Percentiles rank a stretch among this genome's conserved stretches.
phyloP scores from a whole-genome alignment of 2,797 vertebrate genomes.

The Hyperoplus lanceolatus region DNA sequence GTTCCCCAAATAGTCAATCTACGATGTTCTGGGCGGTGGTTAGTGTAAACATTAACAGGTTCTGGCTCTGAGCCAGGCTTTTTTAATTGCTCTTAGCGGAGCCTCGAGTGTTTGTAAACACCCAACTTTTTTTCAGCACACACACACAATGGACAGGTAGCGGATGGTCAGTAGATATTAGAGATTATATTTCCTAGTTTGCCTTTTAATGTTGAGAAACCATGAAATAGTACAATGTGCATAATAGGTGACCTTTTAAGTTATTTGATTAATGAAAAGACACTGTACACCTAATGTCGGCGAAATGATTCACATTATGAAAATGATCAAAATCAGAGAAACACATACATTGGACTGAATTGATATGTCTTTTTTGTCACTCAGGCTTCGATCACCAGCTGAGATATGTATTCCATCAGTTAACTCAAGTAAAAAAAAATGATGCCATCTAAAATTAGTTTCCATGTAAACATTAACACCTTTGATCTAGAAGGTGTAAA shows the following conservation, averaged over 20 bases:
- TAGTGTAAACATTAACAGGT: no score
- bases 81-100: no score
- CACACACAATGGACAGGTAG: no score
- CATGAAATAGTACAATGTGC: no score
- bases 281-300: neutral
- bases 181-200: no score
- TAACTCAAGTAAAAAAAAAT: conserved; percentile 2
- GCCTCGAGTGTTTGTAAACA: no score
- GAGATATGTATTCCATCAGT: neutral
- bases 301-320: conserved; percentile 5
- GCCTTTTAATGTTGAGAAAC: no score
- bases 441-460: neutral
- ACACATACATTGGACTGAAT: neutral
- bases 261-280: conserved; percentile 13
- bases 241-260: neutral
- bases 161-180: no score
- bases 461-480: conserved; percentile 39
- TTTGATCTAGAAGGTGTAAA: conserved; percentile 23
- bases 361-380: neutral
- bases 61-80: no score
- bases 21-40: no score
- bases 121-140: no score
- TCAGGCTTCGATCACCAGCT: neutral
- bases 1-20: no score
- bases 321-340: conserved; percentile 22